phyloP scores from a whole-genome alignment of 2,888 invertebrate species.

The Cerastoderma edule region DNA sequence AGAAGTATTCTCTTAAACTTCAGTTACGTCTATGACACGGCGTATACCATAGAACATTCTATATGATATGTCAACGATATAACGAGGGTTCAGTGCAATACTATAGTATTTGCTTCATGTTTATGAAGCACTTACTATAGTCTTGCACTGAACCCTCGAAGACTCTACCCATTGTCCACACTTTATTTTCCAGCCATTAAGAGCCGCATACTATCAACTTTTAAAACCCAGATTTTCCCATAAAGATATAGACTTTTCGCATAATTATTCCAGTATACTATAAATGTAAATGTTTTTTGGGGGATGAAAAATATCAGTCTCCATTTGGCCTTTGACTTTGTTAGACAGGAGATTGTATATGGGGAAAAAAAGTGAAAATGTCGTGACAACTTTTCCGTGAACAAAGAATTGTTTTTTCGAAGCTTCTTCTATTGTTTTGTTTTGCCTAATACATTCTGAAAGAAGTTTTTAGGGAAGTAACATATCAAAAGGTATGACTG shows the following conservation, averaged over 20 bases:
- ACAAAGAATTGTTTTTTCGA: constrained; percentile 23
- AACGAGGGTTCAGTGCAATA: too few species aligned
- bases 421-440: too few species aligned
- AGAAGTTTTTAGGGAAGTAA: too few species aligned
- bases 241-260: constrained; percentile 10
- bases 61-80: too few species aligned
- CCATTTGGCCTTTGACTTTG: constrained; percentile 6
- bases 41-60: neutral
- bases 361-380: neutral
- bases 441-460: too few species aligned
- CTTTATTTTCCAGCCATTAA: too few species aligned
- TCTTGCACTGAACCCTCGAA: too few species aligned
- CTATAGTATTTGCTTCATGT: too few species aligned
- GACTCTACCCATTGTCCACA: constrained; percentile 5
- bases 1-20: constrained; percentile 12
- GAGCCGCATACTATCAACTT: constrained; percentile 2
- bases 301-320: constrained; percentile 19
- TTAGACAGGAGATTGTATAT: neutral
- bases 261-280: constrained; percentile 13
- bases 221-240: constrained; percentile 3
- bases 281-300: constrained; percentile 12
- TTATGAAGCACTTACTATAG: too few species aligned
- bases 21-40: constrained; percentile 13
- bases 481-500: too few species aligned
- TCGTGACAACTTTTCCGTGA: neutral